A percentile compares a stretch with the other conserved stretches of the same genome.
These are phyloP conservation scores for Sylvilagus bachmani DNA, from an alignment of 2,113 vertebrate species.

Conservation along the genomic window DNA sequence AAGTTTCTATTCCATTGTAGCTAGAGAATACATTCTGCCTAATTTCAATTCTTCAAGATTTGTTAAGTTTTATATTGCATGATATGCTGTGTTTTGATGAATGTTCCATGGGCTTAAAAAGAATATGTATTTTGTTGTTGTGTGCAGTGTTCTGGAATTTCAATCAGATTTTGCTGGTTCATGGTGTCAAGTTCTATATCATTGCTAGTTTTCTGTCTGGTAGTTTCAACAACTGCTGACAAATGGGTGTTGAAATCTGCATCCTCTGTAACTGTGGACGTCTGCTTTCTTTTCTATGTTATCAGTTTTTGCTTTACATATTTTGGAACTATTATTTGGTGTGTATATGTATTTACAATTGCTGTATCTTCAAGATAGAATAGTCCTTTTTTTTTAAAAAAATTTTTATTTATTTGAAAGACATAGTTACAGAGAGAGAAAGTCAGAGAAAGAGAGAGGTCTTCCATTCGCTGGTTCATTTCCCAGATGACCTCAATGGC, in stretches of 20 bases:
- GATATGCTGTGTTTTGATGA: neutral
- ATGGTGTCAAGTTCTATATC: neutral
- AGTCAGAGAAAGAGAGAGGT: too few relatives aligned
- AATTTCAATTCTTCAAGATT: slow-evolving; percentile 35
- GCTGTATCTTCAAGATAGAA: too few relatives aligned
- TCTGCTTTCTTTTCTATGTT: too few relatives aligned
- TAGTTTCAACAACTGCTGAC: neutral
- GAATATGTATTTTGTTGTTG: neutral
- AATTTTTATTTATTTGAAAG: too few relatives aligned
- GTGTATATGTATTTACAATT: too few relatives aligned
- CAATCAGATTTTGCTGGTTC: neutral
- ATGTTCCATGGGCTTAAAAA: neutral
- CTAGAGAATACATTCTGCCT: neutral
- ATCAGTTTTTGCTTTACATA: too few relatives aligned
- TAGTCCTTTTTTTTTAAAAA: too few relatives aligned
- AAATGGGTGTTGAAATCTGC: neutral
- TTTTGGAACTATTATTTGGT: too few relatives aligned
- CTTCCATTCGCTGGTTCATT: too few relatives aligned
- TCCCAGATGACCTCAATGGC: too few relatives aligned
- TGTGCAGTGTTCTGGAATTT: neutral
- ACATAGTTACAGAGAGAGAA: too few relatives aligned
- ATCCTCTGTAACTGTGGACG: neutral
- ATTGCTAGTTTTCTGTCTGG: neutral
- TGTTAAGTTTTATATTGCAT: slow-evolving; percentile 9
- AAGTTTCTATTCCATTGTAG: neutral